Percentiles rank a stretch among this genome's conserved stretches.
Evolutionary conservation across 2,888 invertebrate species (phyloP).

Genomic region (Amorpha juglandis): DNA sequence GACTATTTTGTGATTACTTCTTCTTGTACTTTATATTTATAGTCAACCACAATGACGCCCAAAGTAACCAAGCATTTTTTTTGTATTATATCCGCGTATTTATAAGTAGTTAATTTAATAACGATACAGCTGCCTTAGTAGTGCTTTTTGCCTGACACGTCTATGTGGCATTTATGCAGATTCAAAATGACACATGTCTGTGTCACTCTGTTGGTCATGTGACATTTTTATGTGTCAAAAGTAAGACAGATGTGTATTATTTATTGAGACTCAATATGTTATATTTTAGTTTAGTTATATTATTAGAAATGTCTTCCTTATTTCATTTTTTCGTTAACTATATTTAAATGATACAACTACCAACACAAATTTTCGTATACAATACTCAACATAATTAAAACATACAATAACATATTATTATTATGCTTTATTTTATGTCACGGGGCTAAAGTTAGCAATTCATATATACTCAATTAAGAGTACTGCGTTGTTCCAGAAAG

Average conservation of each 20-base stretch:
- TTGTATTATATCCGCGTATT: constrained; percentile 1
- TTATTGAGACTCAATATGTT: not conserved
- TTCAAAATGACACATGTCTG: not conserved
- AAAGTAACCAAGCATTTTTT: constrained; percentile 15
- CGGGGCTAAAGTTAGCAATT: not conserved
- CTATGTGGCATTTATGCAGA: not conserved
- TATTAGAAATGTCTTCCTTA: not conserved
- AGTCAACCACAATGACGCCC: constrained; percentile 7
- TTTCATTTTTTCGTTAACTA: not conserved
- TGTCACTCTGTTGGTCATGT: not conserved
- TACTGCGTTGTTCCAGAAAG: too few relatives aligned
- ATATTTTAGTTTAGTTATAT: not conserved
- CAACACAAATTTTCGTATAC: too few relatives aligned
- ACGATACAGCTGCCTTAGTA: too few relatives aligned
- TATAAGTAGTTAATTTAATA: constrained; percentile 8
- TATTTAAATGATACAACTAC: not conserved
- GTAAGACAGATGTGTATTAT: not conserved
- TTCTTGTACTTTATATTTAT: not conserved
- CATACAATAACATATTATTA: too few relatives aligned
- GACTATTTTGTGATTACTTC: not conserved
- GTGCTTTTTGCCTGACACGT: not conserved
- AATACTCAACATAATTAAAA: too few relatives aligned
- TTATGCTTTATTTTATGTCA: too few relatives aligned
- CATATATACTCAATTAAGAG: too few relatives aligned
- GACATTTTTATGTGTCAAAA: too few relatives aligned